These are phyloP conservation scores for Cardiocondyla obscurior DNA, from an alignment of 1,140 invertebrate species.

Conservation along the genomic window DNA sequence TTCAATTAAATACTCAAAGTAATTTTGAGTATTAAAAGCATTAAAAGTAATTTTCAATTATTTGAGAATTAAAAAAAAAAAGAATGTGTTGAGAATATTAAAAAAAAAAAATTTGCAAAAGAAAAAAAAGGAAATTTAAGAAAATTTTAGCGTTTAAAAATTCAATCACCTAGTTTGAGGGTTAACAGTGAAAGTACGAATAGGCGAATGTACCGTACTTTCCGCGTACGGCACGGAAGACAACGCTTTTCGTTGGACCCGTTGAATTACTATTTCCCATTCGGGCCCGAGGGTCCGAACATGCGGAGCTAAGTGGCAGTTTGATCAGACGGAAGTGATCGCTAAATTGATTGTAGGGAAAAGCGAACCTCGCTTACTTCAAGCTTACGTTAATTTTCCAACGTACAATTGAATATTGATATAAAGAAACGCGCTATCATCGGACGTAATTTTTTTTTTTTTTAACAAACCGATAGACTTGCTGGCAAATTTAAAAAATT, in stretches of 20 bases:
- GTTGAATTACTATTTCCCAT: constrained; percentile 23
- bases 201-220: too few species aligned
- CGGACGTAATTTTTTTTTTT: too few species aligned
- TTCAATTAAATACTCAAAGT: too few species aligned
- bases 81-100: too few species aligned
- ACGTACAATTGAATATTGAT: background rate
- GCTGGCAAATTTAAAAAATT: constrained; percentile 2
- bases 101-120: too few species aligned
- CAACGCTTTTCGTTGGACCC: constrained; percentile 25
- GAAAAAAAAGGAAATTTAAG: too few species aligned
- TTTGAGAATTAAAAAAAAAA: too few species aligned
- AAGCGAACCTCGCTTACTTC: background rate
- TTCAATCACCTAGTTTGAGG: too few species aligned
- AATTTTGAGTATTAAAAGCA: too few species aligned
- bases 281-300: constrained; percentile 1
- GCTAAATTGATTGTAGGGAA: constrained; percentile 21
- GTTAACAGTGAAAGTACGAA: constrained; percentile 25
- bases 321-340: constrained; percentile 44
- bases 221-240: constrained; percentile 8
- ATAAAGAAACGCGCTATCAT: too few species aligned
- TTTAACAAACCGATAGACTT: background rate
- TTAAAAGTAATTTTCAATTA: too few species aligned
- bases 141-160: too few species aligned
- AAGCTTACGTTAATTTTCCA: background rate
- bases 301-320: constrained; percentile 31